Conservation (phyloP, 2,888 invertebrate genomes). For the Pherbina coryleti region DNA sequence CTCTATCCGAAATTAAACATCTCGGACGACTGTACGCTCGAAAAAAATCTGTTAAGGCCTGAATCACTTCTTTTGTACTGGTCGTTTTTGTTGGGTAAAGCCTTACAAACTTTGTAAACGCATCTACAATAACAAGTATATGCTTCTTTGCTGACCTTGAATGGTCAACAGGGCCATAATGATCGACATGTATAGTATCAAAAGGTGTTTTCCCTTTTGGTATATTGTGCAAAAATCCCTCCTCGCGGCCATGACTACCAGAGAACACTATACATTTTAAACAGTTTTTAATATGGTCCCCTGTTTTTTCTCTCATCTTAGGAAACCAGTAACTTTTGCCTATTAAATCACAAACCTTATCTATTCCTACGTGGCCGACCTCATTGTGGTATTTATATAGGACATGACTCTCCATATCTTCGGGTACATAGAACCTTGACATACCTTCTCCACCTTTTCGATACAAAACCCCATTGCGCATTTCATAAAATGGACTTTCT, state of each 20-base stretch:
- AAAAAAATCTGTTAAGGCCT: slow-evolving; percentile 35
- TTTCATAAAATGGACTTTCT: slow-evolving; percentile 11
- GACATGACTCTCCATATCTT: slow-evolving; percentile 26
- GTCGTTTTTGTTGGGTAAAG: slow-evolving; percentile 31
- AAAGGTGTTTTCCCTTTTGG: slow-evolving; percentile 34
- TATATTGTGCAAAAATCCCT: slow-evolving; percentile 33
- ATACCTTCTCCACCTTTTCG: slow-evolving; percentile 10
- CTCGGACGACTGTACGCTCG: slow-evolving; percentile 32
- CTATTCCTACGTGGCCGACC: slow-evolving; percentile 25
- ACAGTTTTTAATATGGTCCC: slow-evolving; percentile 29
- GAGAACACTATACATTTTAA: slow-evolving; percentile 35
- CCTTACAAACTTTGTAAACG: slow-evolving; percentile 24
- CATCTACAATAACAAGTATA: slow-evolving; percentile 17
- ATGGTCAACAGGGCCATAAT: slow-evolving; percentile 34
- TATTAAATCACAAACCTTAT: slow-evolving; percentile 28
- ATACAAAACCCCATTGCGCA: slow-evolving; percentile 35
- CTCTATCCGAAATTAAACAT: slow-evolving; percentile 34
- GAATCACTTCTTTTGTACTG: slow-evolving; percentile 22
- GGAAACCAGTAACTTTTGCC: slow-evolving; percentile 34
- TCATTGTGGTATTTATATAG: slow-evolving; percentile 33
- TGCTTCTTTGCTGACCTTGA: neutral
- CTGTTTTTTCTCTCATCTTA: slow-evolving; percentile 16
- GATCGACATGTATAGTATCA: slow-evolving; percentile 36
- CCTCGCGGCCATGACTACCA: slow-evolving; percentile 27
- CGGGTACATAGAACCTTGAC: neutral